phyloP scores from a whole-genome alignment of 2,113 vertebrate species.

The Isichthys henryi region DNA sequence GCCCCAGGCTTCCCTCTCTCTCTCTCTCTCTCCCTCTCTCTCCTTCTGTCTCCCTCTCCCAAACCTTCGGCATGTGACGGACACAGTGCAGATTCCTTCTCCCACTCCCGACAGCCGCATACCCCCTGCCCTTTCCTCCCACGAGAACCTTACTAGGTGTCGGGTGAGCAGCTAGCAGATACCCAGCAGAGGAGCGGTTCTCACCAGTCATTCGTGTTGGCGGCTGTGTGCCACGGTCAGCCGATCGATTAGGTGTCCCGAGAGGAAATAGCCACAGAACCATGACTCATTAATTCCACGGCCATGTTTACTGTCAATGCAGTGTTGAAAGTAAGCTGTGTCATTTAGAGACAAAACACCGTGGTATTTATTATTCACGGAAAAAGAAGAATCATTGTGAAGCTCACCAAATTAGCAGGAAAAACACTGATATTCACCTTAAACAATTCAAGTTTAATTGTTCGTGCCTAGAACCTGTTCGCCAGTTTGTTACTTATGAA shows the following conservation, averaged over 20 bases:
- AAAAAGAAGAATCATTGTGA: background rate
- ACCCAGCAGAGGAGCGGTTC: background rate
- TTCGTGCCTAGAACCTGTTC: background rate
- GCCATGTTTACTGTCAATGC: background rate
- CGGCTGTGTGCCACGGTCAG: background rate
- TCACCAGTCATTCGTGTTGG: background rate
- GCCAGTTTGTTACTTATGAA: background rate
- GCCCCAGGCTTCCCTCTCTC: background rate
- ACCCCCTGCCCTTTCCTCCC: constrained; percentile 1
- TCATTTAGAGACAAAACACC: background rate
- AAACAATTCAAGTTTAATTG: background rate
- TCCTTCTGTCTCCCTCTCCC: background rate
- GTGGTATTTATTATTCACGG: background rate
- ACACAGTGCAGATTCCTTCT: background rate
- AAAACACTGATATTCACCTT: background rate
- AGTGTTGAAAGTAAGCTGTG: background rate
- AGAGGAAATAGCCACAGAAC: background rate
- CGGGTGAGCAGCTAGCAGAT: background rate
- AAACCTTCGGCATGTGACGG: background rate
- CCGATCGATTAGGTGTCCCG: background rate
- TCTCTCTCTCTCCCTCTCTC: background rate
- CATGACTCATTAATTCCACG: background rate
- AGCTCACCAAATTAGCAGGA: background rate
- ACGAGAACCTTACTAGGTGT: background rate
- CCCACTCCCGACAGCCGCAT: background rate